phyloP scores from a whole-genome alignment of 2,113 vertebrate species.

The Sinocyclocheilus maitianheensis region DNA sequence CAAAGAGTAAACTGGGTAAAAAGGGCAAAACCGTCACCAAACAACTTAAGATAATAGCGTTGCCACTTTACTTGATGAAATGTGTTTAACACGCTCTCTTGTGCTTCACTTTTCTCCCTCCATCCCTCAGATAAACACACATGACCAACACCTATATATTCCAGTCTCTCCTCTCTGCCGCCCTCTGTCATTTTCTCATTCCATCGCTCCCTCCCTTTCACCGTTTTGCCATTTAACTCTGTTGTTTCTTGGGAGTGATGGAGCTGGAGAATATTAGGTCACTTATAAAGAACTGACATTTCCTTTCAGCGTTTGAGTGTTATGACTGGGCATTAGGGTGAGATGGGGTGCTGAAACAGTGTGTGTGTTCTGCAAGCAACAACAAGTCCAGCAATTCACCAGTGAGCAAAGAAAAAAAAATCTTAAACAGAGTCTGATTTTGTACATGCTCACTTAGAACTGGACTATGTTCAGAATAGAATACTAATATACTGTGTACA shows the following conservation, averaged over 20 bases:
- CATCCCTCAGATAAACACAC: background rate
- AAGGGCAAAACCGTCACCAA: constrained; percentile 38
- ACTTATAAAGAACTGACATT: constrained; percentile 43
- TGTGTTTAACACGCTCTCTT: background rate
- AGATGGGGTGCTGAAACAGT: constrained; percentile 45
- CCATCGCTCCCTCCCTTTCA: background rate
- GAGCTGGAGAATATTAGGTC: constrained; percentile 33
- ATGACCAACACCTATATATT: background rate
- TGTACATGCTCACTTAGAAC: background rate
- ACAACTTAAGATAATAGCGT: constrained; percentile 34
- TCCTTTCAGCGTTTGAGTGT: constrained; percentile 29
- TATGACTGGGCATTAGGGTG: constrained; percentile 17
- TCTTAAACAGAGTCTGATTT: background rate
- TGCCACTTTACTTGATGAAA: constrained; percentile 49
- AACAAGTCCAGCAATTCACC: constrained; percentile 26
- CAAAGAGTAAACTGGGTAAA: constrained; percentile 54
- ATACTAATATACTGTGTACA: background rate
- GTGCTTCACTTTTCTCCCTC: background rate
- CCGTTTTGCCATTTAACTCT: background rate
- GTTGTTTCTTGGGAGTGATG: constrained; percentile 8
- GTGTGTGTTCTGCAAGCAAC: constrained; percentile 20
- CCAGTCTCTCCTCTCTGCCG: background rate
- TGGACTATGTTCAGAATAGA: background rate
- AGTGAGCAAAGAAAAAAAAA: constrained; percentile 42
- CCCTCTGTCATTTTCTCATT: background rate